Conservation (phyloP, 2,113 vertebrate species). For the Chinchilla lanigera region DNA sequence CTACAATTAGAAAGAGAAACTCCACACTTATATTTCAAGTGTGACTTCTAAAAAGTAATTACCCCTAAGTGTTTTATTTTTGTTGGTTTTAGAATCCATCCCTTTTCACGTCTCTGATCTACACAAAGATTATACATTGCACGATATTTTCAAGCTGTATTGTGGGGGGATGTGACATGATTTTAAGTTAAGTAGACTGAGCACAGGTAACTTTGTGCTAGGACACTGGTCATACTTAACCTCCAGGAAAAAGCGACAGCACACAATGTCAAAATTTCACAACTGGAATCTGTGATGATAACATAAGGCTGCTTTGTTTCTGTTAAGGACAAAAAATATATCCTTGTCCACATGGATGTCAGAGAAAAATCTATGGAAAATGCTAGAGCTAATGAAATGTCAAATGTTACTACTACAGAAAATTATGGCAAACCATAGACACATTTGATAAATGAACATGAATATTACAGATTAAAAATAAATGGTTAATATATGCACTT, state of each 20-base stretch:
- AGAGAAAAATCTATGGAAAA: background rate
- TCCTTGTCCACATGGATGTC: constrained; percentile 67
- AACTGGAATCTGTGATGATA: constrained; percentile 83
- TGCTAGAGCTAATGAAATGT: background rate
- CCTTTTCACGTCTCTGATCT: constrained; percentile 49
- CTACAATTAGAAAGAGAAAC: constrained; percentile 42
- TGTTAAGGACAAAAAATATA: constrained; percentile 80
- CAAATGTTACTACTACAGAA: background rate
- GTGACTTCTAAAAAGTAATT: constrained; percentile 35
- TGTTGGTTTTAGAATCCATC: constrained; percentile 2
- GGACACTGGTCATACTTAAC: constrained; percentile 88
- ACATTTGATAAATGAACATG: background rate
- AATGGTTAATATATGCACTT: background rate
- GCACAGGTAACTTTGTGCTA: constrained; percentile 81
- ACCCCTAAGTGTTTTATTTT: background rate
- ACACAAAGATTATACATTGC: background rate
- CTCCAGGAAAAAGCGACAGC: constrained; percentile 72
- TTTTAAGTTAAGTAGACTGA: constrained; percentile 84
- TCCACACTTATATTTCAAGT: background rate
- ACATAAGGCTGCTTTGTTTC: constrained; percentile 75
- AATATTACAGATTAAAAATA: constrained; percentile 14
- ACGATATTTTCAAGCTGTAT: constrained; percentile 4
- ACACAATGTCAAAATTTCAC: constrained; percentile 82
- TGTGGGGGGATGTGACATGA: constrained; percentile 84
- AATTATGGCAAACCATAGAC: background rate